A percentile compares a stretch with the other conserved stretches of the same genome.
Conservation (phyloP, 1,140 invertebrate genomes). For the Monomorium pharaonis region DNA sequence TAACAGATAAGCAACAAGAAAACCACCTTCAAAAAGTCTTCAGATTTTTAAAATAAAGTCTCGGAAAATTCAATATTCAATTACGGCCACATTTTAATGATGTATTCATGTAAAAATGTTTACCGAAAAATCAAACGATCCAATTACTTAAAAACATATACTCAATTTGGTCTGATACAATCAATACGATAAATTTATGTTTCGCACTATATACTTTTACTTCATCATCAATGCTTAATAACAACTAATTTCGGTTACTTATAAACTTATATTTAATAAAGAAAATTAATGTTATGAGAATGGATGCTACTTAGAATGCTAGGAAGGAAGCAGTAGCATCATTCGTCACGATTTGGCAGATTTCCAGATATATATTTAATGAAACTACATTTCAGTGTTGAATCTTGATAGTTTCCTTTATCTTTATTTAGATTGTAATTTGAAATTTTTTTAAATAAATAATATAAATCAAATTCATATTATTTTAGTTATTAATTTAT, state of each 20-base stretch:
- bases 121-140: neutral
- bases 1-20: constrained; percentile 6
- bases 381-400: neutral
- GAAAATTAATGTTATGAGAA: neutral
- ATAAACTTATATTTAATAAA: neutral
- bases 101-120: neutral
- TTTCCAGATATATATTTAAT: neutral
- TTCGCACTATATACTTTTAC: neutral
- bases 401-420: neutral
- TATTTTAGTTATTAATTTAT: neutral
- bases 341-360: neutral
- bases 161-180: neutral
- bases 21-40: no score
- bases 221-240: neutral
- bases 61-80: neutral
- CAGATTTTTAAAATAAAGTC: neutral
- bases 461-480: neutral
- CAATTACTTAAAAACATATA: neutral
- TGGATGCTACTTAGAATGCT: neutral
- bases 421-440: neutral
- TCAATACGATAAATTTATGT: neutral
- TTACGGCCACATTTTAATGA: neutral
- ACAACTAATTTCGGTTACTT: neutral
- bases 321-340: neutral
- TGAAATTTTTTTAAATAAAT: neutral